Conservation (phyloP, 1,140 invertebrate species). For the Lasaia peninsularis region DNA sequence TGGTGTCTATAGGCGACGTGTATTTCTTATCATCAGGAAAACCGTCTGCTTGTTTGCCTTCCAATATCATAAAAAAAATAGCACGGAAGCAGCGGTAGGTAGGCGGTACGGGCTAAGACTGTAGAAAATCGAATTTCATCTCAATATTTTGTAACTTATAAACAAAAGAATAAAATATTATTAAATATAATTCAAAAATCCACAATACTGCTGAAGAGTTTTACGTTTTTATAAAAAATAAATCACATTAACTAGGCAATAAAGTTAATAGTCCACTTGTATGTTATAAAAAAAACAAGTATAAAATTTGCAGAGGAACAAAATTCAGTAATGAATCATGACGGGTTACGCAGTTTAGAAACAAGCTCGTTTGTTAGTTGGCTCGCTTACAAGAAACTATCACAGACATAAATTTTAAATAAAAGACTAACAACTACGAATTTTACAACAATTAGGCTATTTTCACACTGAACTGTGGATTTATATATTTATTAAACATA, state of each 20-base stretch:
- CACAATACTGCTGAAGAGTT: no score
- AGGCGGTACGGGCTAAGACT: no score
- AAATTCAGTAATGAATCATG: slow-evolving; percentile 57
- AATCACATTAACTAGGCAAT: background rate
- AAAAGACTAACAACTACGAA: slow-evolving; percentile 23
- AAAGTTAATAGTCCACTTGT: background rate
- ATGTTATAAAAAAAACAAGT: background rate
- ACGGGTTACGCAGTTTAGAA: slow-evolving; percentile 46
- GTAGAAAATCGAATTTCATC: no score
- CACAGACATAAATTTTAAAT: slow-evolving; percentile 26
- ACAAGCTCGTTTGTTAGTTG: slow-evolving; percentile 42
- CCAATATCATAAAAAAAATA: no score
- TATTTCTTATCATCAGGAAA: no score
- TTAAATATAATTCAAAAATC: background rate
- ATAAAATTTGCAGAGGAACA: slow-evolving; percentile 3
- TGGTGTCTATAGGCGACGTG: no score
- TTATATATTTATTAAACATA: no score
- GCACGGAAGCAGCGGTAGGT: no score
- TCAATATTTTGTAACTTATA: no score
- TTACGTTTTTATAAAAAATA: no score
- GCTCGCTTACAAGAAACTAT: slow-evolving; percentile 30
- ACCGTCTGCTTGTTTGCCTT: no score
- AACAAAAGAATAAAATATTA: no score
- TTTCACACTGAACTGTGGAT: background rate
- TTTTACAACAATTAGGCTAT: background rate